phyloP scores from a whole-genome alignment of 2,888 invertebrate species.

The Ochropacha duplaris region DNA sequence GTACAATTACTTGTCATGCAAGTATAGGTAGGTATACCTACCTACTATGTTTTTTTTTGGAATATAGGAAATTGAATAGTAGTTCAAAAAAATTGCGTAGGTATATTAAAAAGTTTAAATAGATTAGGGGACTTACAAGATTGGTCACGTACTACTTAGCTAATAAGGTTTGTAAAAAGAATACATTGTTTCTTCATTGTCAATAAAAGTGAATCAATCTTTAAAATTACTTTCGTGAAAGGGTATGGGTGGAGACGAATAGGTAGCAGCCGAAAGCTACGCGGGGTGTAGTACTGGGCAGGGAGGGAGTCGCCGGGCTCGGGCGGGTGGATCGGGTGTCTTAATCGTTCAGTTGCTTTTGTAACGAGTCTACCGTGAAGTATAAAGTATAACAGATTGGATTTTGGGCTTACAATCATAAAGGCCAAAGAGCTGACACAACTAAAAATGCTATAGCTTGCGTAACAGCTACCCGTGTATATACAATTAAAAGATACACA shows the following conservation, averaged over 20 bases:
- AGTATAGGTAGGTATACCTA: too few relatives aligned
- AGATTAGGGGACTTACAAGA: too few relatives aligned
- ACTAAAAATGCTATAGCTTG: not conserved
- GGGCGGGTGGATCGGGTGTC: constrained; percentile 3
- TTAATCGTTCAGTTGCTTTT: constrained; percentile 22
- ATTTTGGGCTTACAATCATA: not conserved
- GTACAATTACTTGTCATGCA: too few relatives aligned
- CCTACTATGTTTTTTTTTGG: too few relatives aligned
- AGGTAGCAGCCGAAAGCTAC: not conserved
- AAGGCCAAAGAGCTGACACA: not conserved
- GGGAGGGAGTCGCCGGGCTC: not conserved
- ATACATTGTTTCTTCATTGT: not conserved
- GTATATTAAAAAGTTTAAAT: too few relatives aligned
- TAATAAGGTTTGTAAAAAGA: not conserved
- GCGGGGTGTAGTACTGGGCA: not conserved
- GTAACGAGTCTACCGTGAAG: constrained; percentile 18
- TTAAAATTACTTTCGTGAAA: constrained; percentile 25
- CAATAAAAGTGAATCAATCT: constrained; percentile 19
- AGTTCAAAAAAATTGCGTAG: too few relatives aligned
- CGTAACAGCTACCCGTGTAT: not conserved
- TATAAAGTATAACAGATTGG: constrained; percentile 4
- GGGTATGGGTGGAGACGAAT: constrained; percentile 15
- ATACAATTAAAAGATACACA: constrained; percentile 3
- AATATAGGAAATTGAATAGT: too few relatives aligned
- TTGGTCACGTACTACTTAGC: too few relatives aligned